phyloP scores from a whole-genome alignment of 2,797 vertebrate species.

The Artibeus lituratus region DNA sequence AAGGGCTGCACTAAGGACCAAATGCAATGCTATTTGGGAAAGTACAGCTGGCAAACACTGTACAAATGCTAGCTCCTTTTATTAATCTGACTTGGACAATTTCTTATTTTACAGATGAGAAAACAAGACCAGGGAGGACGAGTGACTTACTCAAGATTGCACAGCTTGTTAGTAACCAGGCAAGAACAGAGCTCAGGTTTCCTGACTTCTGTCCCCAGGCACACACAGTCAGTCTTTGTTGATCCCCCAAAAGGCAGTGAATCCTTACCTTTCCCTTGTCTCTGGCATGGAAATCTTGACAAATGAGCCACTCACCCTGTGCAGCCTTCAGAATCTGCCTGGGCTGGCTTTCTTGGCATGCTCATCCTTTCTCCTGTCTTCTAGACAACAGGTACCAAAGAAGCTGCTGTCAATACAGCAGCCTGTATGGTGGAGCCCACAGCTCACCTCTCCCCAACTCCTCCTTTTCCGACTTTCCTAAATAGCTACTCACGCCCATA shows the following conservation, averaged over 20 bases:
- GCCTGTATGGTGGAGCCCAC: not conserved
- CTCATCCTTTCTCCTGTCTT: not conserved
- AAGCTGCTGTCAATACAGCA: not conserved
- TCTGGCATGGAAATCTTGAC: not conserved
- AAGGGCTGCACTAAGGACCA: not conserved
- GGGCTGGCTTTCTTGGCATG: accelerated
- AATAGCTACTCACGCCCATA: not conserved
- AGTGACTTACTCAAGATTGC: not conserved
- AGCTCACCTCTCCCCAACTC: not conserved
- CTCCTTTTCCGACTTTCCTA: not conserved
- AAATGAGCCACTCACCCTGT: not conserved
- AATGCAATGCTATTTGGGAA: not conserved
- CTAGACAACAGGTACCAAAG: not conserved
- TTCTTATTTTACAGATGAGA: not conserved
- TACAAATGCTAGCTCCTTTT: not conserved
- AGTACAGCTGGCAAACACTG: not conserved
- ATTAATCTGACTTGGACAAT: not conserved
- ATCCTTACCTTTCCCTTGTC: not conserved
- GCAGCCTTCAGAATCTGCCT: not conserved
- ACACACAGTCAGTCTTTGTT: not conserved
- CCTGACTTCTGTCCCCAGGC: not conserved
- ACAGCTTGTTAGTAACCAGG: not conserved
- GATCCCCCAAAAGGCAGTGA: not conserved
- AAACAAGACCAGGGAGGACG: not conserved
- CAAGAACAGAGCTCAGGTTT: not conserved